Conservation (phyloP, 2,797 vertebrate genomes). For the Coregonus suidteri region DNA sequence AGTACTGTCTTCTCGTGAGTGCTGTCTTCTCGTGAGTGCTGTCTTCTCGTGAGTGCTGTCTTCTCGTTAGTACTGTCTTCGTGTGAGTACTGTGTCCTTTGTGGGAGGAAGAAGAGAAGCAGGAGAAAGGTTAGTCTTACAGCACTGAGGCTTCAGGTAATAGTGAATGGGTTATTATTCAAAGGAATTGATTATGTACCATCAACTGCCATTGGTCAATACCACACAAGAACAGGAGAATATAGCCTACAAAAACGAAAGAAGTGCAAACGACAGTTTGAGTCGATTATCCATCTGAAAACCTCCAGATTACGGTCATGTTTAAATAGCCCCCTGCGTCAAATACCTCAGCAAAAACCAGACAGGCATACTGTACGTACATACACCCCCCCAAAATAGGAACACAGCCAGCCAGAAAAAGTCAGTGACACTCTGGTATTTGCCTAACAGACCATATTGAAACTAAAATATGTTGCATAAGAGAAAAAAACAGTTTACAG, state of each 20-base stretch:
- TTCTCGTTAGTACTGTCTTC: too few species aligned
- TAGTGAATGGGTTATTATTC: too few species aligned
- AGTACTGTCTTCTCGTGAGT: too few species aligned
- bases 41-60: background rate
- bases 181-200: background rate
- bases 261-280: background rate
- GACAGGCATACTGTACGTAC: background rate
- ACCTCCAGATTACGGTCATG: background rate
- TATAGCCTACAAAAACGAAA: background rate
- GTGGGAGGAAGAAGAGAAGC: conserved; percentile 18
- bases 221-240: background rate
- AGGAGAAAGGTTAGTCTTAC: background rate
- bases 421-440: too few species aligned
- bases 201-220: background rate
- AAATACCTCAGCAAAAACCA: conserved; percentile 17
- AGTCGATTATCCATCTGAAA: background rate
- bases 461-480: too few species aligned
- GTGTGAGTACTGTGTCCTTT: conserved; percentile 34
- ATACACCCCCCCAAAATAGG: background rate
- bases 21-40: too few species aligned
- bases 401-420: too few species aligned
- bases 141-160: background rate
- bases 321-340: background rate
- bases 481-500: too few species aligned
- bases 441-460: too few species aligned